These are phyloP conservation scores for Troglohyphantes excavatus DNA, from an alignment of 2,888 invertebrate genomes.

Conservation along the genomic window DNA sequence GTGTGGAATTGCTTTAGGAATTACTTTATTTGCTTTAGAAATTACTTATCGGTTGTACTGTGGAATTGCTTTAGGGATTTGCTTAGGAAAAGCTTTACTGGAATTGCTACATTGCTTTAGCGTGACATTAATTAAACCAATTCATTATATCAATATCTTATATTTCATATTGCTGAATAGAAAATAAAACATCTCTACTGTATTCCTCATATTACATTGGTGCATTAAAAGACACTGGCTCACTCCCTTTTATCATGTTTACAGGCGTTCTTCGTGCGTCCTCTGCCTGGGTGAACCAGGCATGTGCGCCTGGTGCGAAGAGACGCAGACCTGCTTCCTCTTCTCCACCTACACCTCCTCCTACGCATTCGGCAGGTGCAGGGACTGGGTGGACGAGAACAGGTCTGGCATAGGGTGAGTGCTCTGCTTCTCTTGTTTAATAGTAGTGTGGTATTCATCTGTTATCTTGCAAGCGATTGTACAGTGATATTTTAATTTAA, in stretches of 20 bases:
- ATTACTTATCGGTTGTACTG: no score
- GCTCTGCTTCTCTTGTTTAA: not conserved
- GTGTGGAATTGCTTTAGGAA: no score
- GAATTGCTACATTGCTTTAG: no score
- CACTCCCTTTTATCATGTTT: not conserved
- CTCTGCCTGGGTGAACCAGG: constrained; percentile 91
- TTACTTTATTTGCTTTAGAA: no score
- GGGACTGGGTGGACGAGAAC: constrained; percentile 92
- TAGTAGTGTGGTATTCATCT: no score
- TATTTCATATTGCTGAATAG: no score
- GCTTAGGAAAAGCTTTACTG: no score
- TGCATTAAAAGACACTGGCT: not conserved
- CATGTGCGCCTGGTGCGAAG: constrained; percentile 97
- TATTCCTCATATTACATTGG: not conserved
- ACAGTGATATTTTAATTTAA: no score
- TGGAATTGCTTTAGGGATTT: no score
- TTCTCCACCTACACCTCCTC: constrained; percentile 97
- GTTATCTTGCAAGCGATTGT: no score
- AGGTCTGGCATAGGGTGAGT: constrained; percentile 70
- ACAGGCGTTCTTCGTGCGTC: constrained; percentile 81
- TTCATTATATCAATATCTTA: no score
- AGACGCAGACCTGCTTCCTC: constrained; percentile 94
- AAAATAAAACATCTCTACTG: no score
- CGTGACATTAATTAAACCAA: not conserved
- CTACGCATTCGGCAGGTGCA: constrained; percentile 95